Evolutionary conservation across 2,113 vertebrate genomes (phyloP).

Genomic region (Dromaius novaehollandiae): DNA sequence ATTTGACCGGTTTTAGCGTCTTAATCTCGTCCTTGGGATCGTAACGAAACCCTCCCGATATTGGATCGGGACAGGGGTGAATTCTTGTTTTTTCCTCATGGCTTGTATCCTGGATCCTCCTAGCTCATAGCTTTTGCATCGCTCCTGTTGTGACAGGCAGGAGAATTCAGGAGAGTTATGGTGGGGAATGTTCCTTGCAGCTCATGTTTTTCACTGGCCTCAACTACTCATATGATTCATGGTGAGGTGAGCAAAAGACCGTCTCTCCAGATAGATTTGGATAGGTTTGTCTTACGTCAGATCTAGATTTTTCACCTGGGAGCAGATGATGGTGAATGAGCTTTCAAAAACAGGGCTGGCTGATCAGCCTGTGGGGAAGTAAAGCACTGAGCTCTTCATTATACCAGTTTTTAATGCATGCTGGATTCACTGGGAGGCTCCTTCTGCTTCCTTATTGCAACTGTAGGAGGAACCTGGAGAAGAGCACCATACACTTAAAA

Average conservation of each 20-base stretch:
- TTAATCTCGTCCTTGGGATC: no score
- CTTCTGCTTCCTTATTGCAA: not conserved
- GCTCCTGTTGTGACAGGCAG: fast-evolving
- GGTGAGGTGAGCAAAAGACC: not conserved
- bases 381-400: not conserved
- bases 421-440: not conserved
- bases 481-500: not conserved
- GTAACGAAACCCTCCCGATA: no score
- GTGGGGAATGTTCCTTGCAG: not conserved
- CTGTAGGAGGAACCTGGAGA: not conserved
- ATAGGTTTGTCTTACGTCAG: not conserved
- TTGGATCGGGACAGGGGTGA: no score
- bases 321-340: not conserved
- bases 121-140: not conserved
- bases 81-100: not conserved
- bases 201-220: fast-evolving
- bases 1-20: no score
- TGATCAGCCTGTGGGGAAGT: not conserved
- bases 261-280: not conserved
- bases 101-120: not conserved
- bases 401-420: fast-evolving
- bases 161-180: not conserved
- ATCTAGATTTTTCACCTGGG: not conserved
- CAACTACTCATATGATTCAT: not conserved
- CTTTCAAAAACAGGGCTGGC: not conserved